Evolutionary conservation across 2,113 vertebrate genomes (phyloP).

Genomic region (Chionomys nivalis): DNA sequence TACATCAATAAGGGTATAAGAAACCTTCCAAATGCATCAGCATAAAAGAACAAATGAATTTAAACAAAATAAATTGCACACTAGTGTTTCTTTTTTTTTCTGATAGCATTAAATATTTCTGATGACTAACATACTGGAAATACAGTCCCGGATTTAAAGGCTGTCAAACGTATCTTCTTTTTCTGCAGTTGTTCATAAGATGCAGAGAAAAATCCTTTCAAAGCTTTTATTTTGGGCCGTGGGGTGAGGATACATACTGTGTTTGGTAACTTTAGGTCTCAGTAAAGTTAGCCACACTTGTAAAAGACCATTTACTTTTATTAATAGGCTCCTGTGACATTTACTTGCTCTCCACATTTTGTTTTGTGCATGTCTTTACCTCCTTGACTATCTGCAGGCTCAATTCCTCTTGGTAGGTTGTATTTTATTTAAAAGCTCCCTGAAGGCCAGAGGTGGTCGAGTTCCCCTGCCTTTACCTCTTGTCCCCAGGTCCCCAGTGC

Average conservation of each 20-base stretch:
- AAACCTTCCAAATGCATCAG: constrained; percentile 58
- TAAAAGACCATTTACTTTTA: constrained; percentile 69
- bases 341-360: background rate
- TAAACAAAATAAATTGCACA: constrained; percentile 61
- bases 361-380: constrained; percentile 3
- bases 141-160: constrained; percentile 65
- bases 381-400: background rate
- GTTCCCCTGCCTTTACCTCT: background rate
- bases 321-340: background rate
- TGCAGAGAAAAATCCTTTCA: constrained; percentile 68
- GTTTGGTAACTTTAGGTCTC: constrained; percentile 67
- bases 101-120: constrained; percentile 63
- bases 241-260: background rate
- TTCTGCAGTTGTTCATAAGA: constrained; percentile 32
- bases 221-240: constrained; percentile 32
- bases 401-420: background rate
- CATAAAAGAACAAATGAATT: constrained; percentile 63
- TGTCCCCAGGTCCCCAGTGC: background rate
- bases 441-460: background rate
- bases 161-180: constrained; percentile 67
- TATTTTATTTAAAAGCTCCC: background rate
- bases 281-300: constrained; percentile 65
- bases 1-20: constrained; percentile 59
- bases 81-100: constrained; percentile 63
- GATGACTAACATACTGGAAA: constrained; percentile 73